Evolutionary conservation across 2,113 vertebrate species (phyloP).

Genomic region (Vireo altiloquus): DNA sequence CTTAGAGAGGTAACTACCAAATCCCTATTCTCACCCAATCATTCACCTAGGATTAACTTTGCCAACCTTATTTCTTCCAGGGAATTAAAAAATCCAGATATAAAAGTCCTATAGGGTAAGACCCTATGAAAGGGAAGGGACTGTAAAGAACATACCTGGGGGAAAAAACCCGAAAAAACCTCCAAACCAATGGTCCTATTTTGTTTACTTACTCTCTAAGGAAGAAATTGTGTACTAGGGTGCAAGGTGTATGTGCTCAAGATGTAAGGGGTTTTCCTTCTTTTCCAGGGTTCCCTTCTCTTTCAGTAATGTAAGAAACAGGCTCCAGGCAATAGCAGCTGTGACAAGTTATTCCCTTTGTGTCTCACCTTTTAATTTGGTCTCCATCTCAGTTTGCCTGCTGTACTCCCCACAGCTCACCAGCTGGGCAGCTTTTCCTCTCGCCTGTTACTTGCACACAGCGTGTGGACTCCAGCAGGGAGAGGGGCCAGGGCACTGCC

Average conservation of each 20-base stretch:
- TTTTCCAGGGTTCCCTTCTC: background rate
- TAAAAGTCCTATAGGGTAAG: background rate
- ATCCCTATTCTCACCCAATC: background rate
- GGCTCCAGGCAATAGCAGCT: background rate
- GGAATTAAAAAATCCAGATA: background rate
- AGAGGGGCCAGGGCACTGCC: background rate
- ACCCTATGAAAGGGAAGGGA: background rate
- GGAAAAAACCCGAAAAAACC: accelerated
- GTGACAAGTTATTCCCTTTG: background rate
- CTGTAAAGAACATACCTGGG: background rate
- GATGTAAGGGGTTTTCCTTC: background rate
- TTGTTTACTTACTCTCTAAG: background rate
- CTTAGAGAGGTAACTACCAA: background rate
- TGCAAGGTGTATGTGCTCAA: background rate
- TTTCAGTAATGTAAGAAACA: background rate
- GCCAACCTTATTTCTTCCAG: background rate
- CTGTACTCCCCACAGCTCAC: background rate
- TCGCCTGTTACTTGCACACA: background rate
- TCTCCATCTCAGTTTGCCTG: background rate
- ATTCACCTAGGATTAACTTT: background rate
- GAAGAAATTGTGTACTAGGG: background rate
- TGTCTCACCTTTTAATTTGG: background rate
- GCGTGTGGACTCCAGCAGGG: background rate
- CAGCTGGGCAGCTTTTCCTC: background rate
- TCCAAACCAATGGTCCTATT: background rate